Conservation (phyloP, 2,888 invertebrate species). For the Synergus gifuensis region DNA sequence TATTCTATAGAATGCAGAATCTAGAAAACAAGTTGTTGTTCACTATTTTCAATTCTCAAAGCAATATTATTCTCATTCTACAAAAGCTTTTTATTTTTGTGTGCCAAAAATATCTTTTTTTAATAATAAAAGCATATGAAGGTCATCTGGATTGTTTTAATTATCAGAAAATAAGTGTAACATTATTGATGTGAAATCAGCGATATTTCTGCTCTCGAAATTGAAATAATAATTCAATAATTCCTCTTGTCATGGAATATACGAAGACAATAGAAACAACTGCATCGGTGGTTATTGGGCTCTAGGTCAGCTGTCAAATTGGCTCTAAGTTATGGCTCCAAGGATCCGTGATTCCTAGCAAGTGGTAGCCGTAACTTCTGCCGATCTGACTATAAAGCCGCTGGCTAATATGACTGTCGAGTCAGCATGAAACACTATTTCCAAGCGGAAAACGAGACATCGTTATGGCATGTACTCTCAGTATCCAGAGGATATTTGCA, state of each 20-base stretch:
- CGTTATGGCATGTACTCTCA: not conserved
- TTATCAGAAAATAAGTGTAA: too few species aligned
- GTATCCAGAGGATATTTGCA: not conserved
- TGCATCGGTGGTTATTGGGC: conserved; percentile 4
- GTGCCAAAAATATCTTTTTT: too few species aligned
- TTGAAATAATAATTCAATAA: not conserved
- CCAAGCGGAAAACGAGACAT: not conserved
- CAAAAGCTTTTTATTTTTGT: too few species aligned
- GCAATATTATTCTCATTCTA: too few species aligned
- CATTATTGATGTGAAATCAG: not conserved
- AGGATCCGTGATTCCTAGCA: not conserved
- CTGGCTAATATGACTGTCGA: conserved; percentile 5
- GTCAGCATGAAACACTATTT: conserved; percentile 10
- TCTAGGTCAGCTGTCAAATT: conserved; percentile 20
- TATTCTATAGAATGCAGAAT: too few species aligned
- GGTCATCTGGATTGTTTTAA: too few species aligned
- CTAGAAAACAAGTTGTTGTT: too few species aligned
- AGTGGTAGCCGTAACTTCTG: conserved; percentile 13
- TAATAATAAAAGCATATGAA: too few species aligned
- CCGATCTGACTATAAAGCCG: conserved; percentile 21
- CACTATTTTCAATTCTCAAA: too few species aligned
- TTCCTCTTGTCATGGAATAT: not conserved
- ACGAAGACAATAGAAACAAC: not conserved
- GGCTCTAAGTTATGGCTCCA: conserved; percentile 22
- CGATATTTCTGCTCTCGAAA: not conserved